phyloP scores from a whole-genome alignment of 2,797 vertebrate genomes.

The Podargus strigoides region DNA sequence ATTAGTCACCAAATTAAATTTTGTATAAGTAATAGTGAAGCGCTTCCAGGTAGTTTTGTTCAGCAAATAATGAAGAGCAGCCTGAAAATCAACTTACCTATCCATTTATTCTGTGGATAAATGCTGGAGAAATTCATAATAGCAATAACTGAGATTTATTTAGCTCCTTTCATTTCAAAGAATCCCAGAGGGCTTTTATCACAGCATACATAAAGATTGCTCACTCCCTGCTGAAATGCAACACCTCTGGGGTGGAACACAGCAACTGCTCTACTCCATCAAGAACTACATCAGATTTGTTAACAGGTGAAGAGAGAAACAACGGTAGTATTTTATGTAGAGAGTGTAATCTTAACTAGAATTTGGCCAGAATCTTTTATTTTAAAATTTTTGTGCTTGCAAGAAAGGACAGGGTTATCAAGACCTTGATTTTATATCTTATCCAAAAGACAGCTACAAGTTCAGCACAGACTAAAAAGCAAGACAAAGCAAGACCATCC shows the following conservation, averaged over 20 bases:
- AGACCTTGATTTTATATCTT: not conserved
- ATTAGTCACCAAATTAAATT: constrained; percentile 70
- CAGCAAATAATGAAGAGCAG: constrained; percentile 64
- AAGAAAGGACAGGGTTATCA: not conserved
- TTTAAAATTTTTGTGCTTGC: not conserved
- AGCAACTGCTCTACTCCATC: constrained; percentile 4
- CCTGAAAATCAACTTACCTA: constrained; percentile 59
- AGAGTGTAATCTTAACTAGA: not conserved
- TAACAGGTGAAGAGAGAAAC: constrained; percentile 20
- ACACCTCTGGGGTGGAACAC: constrained; percentile 36
- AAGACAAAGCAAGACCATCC: not conserved
- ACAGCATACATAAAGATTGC: constrained; percentile 48
- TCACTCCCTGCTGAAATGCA: constrained; percentile 51
- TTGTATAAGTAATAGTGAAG: constrained; percentile 62
- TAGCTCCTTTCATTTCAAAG: constrained; percentile 47
- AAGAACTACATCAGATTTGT: constrained; percentile 26
- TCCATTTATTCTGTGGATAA: constrained; percentile 58
- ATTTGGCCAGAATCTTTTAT: not conserved
- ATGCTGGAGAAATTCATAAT: constrained; percentile 38
- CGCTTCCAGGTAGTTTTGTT: constrained; percentile 64
- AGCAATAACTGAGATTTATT: constrained; percentile 56
- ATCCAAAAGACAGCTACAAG: not conserved
- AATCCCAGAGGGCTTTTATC: constrained; percentile 65
- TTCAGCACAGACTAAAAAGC: not conserved
- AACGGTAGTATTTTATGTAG: not conserved